Percentiles rank a stretch among this genome's conserved stretches.
Evolutionary conservation across 2,888 invertebrate species (phyloP).

Genomic region (Hyalella azteca): DNA sequence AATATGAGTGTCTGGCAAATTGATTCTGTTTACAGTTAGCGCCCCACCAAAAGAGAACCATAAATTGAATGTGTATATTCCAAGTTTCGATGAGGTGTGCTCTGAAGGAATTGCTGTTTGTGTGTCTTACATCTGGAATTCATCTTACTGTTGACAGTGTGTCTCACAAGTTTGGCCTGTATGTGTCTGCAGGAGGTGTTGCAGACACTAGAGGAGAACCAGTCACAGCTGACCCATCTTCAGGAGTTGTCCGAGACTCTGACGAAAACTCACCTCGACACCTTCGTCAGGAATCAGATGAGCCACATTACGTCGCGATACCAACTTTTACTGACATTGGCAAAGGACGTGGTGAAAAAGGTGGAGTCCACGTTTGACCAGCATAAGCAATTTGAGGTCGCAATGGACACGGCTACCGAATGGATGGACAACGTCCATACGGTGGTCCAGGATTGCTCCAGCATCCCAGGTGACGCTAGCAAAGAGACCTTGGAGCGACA

Average conservation of each 20-base stretch:
- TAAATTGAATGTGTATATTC: too few relatives aligned
- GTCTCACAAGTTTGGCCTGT: too few relatives aligned
- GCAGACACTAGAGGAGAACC: slow-evolving; percentile 76
- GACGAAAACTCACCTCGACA: slow-evolving; percentile 59
- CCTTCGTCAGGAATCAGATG: slow-evolving; percentile 60
- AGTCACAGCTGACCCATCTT: slow-evolving; percentile 81
- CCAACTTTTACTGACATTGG: slow-evolving; percentile 80
- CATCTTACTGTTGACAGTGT: too few relatives aligned
- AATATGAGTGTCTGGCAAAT: too few relatives aligned
- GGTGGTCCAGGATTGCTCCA: slow-evolving; percentile 79
- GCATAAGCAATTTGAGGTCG: slow-evolving; percentile 80
- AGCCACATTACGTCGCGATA: slow-evolving; percentile 60
- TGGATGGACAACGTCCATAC: slow-evolving; percentile 90
- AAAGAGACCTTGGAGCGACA: slow-evolving; percentile 83
- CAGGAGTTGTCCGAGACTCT: slow-evolving; percentile 64
- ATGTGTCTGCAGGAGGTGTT: slow-evolving; percentile 71
- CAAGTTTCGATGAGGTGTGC: too few relatives aligned
- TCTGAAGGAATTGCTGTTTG: too few relatives aligned
- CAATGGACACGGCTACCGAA: slow-evolving; percentile 75
- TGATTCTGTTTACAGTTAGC: too few relatives aligned
- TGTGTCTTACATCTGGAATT: too few relatives aligned
- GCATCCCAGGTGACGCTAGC: slow-evolving; percentile 75
- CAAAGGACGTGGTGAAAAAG: slow-evolving; percentile 87
- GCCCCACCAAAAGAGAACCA: too few relatives aligned
- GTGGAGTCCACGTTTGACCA: slow-evolving; percentile 87